Evolutionary conservation across 2,888 invertebrate species (phyloP), one percentile per base, ranked within the genome.

Genomic region (Eubasilissa splendida): DNA sequence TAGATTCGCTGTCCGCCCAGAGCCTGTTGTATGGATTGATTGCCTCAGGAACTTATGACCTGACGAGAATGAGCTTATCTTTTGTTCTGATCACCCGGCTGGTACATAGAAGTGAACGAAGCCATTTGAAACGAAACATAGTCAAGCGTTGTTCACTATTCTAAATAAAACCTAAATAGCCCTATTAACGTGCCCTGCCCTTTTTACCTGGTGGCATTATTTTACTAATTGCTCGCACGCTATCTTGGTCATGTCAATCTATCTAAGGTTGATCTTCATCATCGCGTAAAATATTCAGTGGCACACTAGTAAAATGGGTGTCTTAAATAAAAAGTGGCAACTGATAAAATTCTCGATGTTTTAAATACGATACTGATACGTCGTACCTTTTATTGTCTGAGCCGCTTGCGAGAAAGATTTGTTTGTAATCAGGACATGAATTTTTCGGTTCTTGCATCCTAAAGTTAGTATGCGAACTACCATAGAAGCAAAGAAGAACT

Each of bases 1-100:
- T 11, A 33, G 65, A 12, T 63, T 0, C 14, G n/a, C 68, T 52
- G 68, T 68, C 68, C 68, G 68, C 68, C 52, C 68, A 58, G 31
- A 10, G 33, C 22, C 42, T 14, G 63, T 58, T 76, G 75, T 71
- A 71, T 81, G 71, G 81, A 81, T 81, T 81, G 81, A 81, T 81
- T 81, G 78, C 81, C 70, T 31, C 31, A 58, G 81, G 75, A 81
- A 81, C 81, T 78, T 81, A 75, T 81, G 78, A 81, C 81, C 81
- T 60, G 78, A 75, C 75, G 60, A 70, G 81, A 65, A 81, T 74
- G 78, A 70, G 71, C 70, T 68, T 60, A 68, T 78, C 74, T 75
- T 79, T 79, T 79, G 81, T 81, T 78, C 68, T 31, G 56, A 73
- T 73, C 71, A 73, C 31, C 58, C 33, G 33, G 56, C 71, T n/a